Percentiles rank a stretch among this genome's conserved stretches.
Evolutionary conservation across 2,888 invertebrate species (phyloP).

Genomic region (Sphaerolaimus hirsutus): DNA sequence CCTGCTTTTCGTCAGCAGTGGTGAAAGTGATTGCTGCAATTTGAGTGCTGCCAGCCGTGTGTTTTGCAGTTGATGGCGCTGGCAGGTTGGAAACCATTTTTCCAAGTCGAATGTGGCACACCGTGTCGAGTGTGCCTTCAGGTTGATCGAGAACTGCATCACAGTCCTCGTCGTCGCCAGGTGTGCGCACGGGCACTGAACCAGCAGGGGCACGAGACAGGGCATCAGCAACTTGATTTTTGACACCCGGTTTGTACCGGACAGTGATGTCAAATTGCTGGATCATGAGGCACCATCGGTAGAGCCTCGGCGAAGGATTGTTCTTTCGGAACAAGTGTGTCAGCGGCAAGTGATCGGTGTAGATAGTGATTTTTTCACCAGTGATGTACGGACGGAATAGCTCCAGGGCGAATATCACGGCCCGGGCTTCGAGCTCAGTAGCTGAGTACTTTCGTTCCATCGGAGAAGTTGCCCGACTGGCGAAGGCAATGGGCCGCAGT

Average conservation of each 20-base stretch:
- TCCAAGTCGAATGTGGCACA: no score
- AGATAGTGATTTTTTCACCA: neutral
- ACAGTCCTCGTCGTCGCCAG: no score
- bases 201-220: neutral
- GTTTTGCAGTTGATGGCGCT: no score
- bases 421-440: neutral
- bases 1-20: no score
- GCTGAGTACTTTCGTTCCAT: neutral
- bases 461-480: neutral
- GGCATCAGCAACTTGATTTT: neutral
- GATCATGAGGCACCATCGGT: neutral
- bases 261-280: neutral
- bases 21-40: no score
- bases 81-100: no score
- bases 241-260: neutral
- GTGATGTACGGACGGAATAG: neutral
- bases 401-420: neutral
- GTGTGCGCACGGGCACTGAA: no score
- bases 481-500: neutral
- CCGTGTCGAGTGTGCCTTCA: no score
- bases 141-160: no score
- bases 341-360: constrained; percentile 1
- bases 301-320: neutral
- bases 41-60: no score
- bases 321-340: neutral